Evolutionary conservation across 2,888 invertebrate genomes (phyloP).

Genomic region (Drosophila anomelani): DNA sequence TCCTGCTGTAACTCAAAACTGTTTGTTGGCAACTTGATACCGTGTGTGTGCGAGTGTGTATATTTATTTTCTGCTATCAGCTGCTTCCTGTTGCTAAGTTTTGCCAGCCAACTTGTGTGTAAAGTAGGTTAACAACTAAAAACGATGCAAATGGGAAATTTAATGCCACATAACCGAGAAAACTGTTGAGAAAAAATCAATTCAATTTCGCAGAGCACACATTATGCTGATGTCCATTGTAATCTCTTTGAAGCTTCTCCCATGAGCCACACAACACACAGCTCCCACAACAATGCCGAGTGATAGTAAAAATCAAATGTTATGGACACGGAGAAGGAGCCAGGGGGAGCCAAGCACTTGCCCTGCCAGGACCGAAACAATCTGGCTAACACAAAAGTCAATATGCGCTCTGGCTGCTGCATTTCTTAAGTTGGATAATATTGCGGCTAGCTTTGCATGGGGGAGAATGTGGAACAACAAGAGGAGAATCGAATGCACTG

Average conservation of each 20-base stretch:
- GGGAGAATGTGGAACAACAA: constrained; percentile 6
- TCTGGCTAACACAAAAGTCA: constrained; percentile 57
- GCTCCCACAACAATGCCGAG: constrained; percentile 64
- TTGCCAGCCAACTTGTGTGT: constrained; percentile 52
- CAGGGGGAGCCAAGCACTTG: neutral
- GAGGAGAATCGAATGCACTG: constrained; percentile 6
- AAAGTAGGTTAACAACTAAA: constrained; percentile 47
- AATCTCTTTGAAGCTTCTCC: constrained; percentile 24
- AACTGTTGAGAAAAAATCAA: constrained; percentile 59
- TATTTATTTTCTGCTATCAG: constrained; percentile 60
- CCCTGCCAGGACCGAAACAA: constrained; percentile 31
- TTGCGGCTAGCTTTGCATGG: constrained; percentile 42
- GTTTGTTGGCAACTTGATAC: constrained; percentile 69
- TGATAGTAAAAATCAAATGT: constrained; percentile 77
- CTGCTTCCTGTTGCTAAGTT: constrained; percentile 76
- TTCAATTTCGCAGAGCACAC: constrained; percentile 51
- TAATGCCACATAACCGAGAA: constrained; percentile 51
- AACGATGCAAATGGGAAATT: constrained; percentile 46
- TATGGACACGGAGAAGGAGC: constrained; percentile 42
- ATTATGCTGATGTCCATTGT: constrained; percentile 64
- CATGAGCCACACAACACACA: constrained; percentile 17
- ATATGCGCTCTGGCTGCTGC: constrained; percentile 62
- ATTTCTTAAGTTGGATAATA: constrained; percentile 70
- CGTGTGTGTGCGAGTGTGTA: constrained; percentile 23
- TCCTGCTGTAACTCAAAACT: constrained; percentile 73